Conservation (phyloP, 1,140 invertebrate genomes). For the Drosophila azteca region DNA sequence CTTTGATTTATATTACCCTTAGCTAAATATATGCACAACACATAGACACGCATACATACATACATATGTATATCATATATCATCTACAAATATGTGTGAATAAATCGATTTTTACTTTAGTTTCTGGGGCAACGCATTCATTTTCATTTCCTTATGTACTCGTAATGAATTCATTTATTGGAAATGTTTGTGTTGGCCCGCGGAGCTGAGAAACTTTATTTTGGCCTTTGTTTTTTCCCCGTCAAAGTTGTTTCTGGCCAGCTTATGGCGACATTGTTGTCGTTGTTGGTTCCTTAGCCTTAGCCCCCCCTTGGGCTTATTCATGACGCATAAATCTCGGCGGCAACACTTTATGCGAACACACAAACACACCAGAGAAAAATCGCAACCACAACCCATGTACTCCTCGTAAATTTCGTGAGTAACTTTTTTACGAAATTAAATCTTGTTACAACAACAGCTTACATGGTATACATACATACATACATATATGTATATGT, state of each 20-base stretch:
- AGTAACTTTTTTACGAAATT: constrained; percentile 83
- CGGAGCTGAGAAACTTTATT: constrained; percentile 31
- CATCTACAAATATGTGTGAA: constrained; percentile 13
- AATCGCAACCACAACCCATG: constrained; percentile 77
- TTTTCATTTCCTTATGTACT: constrained; percentile 51
- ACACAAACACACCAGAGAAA: constrained; percentile 60
- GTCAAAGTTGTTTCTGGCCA: constrained; percentile 35
- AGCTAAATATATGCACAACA: neutral
- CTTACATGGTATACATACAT: constrained; percentile 24
- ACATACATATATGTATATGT: too few relatives aligned
- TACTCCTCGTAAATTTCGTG: constrained; percentile 80
- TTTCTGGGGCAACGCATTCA: constrained; percentile 40
- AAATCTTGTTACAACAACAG: constrained; percentile 79
- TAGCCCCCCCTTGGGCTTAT: constrained; percentile 64
- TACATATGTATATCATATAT: constrained; percentile 9
- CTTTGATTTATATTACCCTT: constrained; percentile 9
- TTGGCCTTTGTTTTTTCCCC: constrained; percentile 3
- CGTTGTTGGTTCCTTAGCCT: constrained; percentile 10
- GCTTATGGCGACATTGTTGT: constrained; percentile 42
- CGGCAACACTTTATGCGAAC: constrained; percentile 80
- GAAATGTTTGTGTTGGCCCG: constrained; percentile 32
- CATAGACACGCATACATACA: constrained; percentile 20
- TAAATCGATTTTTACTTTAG: constrained; percentile 47
- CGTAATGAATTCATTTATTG: constrained; percentile 50
- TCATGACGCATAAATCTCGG: constrained; percentile 79